Evolutionary conservation across 2,888 invertebrate species (phyloP).

Genomic region (Eledone cirrhosa): DNA sequence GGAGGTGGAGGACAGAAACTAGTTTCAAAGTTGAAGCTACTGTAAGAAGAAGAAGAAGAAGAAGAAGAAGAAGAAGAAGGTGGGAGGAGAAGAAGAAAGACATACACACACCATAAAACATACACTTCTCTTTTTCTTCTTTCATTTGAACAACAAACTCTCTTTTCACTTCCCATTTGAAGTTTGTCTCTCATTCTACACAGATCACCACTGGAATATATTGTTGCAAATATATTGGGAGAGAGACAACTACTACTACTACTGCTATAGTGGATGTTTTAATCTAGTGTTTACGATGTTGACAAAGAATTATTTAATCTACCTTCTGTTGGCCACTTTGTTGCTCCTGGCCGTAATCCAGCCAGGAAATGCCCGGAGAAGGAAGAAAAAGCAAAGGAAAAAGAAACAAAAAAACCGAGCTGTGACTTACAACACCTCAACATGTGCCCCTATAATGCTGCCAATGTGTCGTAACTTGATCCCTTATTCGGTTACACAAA

Average conservation of each 20-base stretch:
- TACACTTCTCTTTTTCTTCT: no score
- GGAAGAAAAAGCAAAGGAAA: neutral
- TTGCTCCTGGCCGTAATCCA: neutral
- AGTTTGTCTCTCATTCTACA: neutral
- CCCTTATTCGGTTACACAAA: slow-evolving; percentile 46
- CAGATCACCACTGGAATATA: neutral
- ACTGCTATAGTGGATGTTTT: neutral
- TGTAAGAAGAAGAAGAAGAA: no score
- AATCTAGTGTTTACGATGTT: neutral
- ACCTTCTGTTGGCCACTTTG: neutral
- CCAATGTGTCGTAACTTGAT: slow-evolving; percentile 56
- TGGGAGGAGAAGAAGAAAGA: no score
- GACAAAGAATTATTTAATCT: neutral
- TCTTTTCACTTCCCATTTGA: neutral
- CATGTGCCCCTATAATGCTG: slow-evolving; percentile 43
- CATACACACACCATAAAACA: no score
- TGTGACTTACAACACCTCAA: neutral
- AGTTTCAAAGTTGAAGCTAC: no score
- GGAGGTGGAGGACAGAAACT: no score
- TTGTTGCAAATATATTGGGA: neutral
- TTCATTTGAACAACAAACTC: neutral
- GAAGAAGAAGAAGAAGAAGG: no score
- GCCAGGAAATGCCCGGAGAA: neutral
- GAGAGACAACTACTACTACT: neutral
- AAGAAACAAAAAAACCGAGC: neutral